Conservation (phyloP, 2,113 vertebrate species). For the Casuarius casuarius region DNA sequence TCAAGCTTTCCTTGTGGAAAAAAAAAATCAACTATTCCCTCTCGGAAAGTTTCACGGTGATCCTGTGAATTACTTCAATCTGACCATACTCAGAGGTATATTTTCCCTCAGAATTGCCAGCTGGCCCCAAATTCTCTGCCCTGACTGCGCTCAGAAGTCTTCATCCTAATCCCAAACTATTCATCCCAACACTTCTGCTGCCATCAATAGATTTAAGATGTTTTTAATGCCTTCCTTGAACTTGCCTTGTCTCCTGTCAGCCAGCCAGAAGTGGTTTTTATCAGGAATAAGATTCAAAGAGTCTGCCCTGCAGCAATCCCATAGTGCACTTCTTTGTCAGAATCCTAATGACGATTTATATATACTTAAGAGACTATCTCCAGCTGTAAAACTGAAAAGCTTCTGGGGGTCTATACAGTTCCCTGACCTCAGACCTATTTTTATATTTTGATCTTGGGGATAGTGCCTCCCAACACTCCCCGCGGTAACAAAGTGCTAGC, state of each 20-base stretch:
- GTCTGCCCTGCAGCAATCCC: conserved; percentile 84
- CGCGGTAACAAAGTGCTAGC: conserved; percentile 76
- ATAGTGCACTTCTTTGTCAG: conserved; percentile 82
- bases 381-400: conserved; percentile 81
- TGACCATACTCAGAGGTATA: conserved; percentile 15
- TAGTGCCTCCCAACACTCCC: conserved; percentile 79
- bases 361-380: conserved; percentile 84
- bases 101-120: conserved; percentile 31
- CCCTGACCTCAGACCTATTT: conserved; percentile 83
- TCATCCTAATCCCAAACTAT: conserved; percentile 74
- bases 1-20: background rate
- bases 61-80: conserved; percentile 29
- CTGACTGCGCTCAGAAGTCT: conserved; percentile 55
- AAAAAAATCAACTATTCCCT: background rate
- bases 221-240: conserved; percentile 81
- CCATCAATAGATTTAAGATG: conserved; percentile 78
- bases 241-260: conserved; percentile 81
- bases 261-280: conserved; percentile 80
- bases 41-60: conserved; percentile 2
- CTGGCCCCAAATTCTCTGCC: conserved; percentile 42
- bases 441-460: conserved; percentile 85
- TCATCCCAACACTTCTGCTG: conserved; percentile 73
- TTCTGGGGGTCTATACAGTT: conserved; percentile 79
- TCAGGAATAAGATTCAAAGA: conserved; percentile 83
- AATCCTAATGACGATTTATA: conserved; percentile 85